Evolutionary conservation across 2,797 vertebrate species (phyloP).

Genomic region (Hippocampus kuda): DNA sequence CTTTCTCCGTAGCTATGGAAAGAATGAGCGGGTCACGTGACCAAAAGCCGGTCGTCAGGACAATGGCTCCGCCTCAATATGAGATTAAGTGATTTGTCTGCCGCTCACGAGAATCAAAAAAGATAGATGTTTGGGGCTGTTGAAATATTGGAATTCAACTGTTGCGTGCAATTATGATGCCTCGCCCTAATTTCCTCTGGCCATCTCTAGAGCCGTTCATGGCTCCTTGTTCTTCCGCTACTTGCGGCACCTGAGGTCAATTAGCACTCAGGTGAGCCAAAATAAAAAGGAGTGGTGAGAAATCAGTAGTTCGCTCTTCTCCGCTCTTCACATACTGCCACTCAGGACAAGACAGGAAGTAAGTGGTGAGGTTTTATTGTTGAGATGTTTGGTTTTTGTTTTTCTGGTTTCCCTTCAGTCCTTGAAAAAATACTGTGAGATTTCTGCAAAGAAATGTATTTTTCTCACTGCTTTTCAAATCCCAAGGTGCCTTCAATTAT

Average conservation of each 20-base stretch:
- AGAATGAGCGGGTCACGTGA: neutral
- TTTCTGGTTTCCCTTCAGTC: too few relatives aligned
- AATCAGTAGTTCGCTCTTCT: neutral
- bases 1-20: slow-evolving; percentile 3
- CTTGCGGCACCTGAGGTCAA: neutral
- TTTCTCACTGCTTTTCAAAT: too few relatives aligned
- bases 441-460: too few relatives aligned
- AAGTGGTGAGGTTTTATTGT: neutral
- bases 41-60: neutral
- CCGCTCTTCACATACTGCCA: neutral
- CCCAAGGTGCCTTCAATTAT: too few relatives aligned
- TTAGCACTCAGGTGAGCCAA: neutral
- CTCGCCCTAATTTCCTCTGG: neutral
- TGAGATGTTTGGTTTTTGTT: neutral
- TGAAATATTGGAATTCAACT: too few relatives aligned
- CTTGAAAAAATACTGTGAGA: too few relatives aligned
- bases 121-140: too few relatives aligned
- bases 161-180: too few relatives aligned
- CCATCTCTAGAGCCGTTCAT: neutral
- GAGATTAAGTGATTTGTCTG: neutral
- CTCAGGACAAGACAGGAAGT: neutral
- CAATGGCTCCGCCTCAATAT: neutral
- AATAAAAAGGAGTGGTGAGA: neutral
- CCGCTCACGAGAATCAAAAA: too few relatives aligned
- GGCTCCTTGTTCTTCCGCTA: neutral